Base-by-base conservation (phyloP, 2,797 vertebrate genomes). In the Urosaurus nigricauda region DNA sequence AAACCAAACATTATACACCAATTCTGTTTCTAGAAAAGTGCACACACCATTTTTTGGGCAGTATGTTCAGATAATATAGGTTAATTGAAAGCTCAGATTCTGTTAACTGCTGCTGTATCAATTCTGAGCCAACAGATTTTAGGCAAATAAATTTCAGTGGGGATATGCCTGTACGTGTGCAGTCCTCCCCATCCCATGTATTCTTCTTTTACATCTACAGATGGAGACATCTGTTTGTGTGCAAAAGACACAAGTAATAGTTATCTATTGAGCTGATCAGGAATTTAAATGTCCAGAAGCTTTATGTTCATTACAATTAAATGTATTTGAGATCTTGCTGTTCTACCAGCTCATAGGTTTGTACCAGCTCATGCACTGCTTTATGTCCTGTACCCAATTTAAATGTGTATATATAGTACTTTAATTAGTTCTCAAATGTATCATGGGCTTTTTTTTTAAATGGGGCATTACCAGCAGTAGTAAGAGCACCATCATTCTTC, bases 401-500 rank as follows among this genome's bases (percentile, higher is more conserved):
- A 75, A 75, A 43, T 40, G 17, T 40, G 2, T 40, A 19, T 74
- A 19, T 71, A n/a, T 51, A 51, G 5, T 51, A 51, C 14, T 24
- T 47, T 77, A 1, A 90, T 85, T 90, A 92, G 88, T 89, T 86
- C 93, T 95, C 90, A 91, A 90, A 87, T 90, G 83, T 93, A n/a
- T n/a, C 85, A 90, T n/a, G 80, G 87, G 8, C 40, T 43, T 43
- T 19, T 32, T 88, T 92, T 92, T 88, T 91, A 43, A 78, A 47
- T 83, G 56, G 85, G 86, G 60, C 90, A 85, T 80, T 93, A 53
- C 86, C 71, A 85, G 90, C 83, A 80, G 87, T 74, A 77, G 53
- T 83, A 93, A 86, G 83, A 85, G 84, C 87, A 2, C 16, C 43
- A 56, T 24, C 2, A 83, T 1, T 0, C 4, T 80, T 83, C 32